Percentiles rank a stretch among this genome's conserved stretches.
These are phyloP conservation scores for Siniperca undulata DNA, from an alignment of 2,797 vertebrate species.

Conservation along the genomic window DNA sequence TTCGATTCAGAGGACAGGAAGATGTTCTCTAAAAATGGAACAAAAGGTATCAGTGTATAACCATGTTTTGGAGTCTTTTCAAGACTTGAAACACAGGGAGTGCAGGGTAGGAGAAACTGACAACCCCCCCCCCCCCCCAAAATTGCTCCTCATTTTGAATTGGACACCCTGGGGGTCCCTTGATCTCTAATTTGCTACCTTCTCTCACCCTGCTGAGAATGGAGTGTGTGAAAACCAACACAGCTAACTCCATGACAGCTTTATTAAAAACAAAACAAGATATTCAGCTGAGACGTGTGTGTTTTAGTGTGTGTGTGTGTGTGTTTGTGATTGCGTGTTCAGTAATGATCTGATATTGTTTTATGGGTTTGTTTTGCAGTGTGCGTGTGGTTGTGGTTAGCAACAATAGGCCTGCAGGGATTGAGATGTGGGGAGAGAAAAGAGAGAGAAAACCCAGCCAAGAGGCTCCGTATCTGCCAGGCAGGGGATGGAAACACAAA, in stretches of 20 bases:
- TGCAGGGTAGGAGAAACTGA: not conserved
- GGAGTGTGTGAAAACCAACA: not conserved
- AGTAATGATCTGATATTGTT: slow-evolving; percentile 55
- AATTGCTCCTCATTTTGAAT: slow-evolving; percentile 23
- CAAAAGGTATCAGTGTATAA: not conserved
- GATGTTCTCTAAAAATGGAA: not conserved
- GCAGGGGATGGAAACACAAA: slow-evolving; percentile 26
- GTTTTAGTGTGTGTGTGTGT: slow-evolving; percentile 22
- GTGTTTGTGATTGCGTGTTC: slow-evolving; percentile 10
- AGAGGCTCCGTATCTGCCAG: slow-evolving; percentile 48
- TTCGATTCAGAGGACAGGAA: not conserved
- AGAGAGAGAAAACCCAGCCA: slow-evolving; percentile 41
- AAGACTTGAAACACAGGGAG: not conserved
- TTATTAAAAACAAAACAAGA: slow-evolving; percentile 52
- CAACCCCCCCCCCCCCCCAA: not conserved
- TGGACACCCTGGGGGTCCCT: not conserved
- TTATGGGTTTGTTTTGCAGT: slow-evolving; percentile 54
- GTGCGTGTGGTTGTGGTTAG: slow-evolving; percentile 42
- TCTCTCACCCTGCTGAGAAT: not conserved
- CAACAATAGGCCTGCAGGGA: slow-evolving; percentile 53
- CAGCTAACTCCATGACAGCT: slow-evolving; percentile 29
- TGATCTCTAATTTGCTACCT: slow-evolving; percentile 1
- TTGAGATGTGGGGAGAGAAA: slow-evolving; percentile 44
- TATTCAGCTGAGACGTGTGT: slow-evolving; percentile 23
- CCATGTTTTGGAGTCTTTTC: not conserved